Evolutionary conservation across 2,797 vertebrate genomes (phyloP).

Genomic region (Cetoscarus ocellatus): DNA sequence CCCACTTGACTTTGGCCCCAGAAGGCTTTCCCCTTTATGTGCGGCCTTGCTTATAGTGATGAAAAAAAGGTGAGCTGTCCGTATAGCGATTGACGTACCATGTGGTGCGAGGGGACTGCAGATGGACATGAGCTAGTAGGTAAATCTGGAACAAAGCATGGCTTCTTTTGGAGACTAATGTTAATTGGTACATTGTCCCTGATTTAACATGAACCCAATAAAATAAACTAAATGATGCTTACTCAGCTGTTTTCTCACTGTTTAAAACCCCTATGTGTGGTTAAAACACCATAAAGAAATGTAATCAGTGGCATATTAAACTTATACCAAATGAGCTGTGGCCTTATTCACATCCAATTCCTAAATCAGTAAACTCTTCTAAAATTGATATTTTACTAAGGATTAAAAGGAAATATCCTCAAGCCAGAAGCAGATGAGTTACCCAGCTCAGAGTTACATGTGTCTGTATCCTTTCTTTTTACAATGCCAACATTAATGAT

Average conservation of each 20-base stretch:
- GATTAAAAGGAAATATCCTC: slow-evolving; percentile 54
- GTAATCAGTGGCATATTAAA: slow-evolving; percentile 53
- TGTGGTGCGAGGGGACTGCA: too few relatives aligned
- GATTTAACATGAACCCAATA: neutral
- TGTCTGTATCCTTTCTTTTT: slow-evolving; percentile 28
- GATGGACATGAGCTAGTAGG: too few relatives aligned
- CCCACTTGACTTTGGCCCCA: too few relatives aligned
- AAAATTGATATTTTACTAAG: slow-evolving; percentile 51
- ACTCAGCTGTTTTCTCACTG: slow-evolving; percentile 21
- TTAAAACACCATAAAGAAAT: slow-evolving; percentile 36
- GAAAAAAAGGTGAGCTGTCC: too few relatives aligned
- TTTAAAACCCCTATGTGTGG: slow-evolving; percentile 40
- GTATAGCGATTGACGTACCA: too few relatives aligned
- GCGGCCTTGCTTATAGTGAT: too few relatives aligned
- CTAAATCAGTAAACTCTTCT: slow-evolving; percentile 45
- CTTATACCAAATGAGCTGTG: slow-evolving; percentile 56
- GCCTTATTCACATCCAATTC: slow-evolving; percentile 52
- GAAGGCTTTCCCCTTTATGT: too few relatives aligned
- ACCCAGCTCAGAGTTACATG: slow-evolving; percentile 28
- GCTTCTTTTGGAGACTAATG: too few relatives aligned
- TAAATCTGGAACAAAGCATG: too few relatives aligned
- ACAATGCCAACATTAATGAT: slow-evolving; percentile 39
- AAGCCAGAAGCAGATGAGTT: slow-evolving; percentile 57
- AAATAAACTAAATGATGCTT: slow-evolving; percentile 21
- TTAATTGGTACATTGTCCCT: too few relatives aligned